Percentiles rank a stretch among this genome's conserved stretches.
Evolutionary conservation across 2,113 vertebrate genomes (phyloP).

Genomic region (Heteronetta atricapilla): DNA sequence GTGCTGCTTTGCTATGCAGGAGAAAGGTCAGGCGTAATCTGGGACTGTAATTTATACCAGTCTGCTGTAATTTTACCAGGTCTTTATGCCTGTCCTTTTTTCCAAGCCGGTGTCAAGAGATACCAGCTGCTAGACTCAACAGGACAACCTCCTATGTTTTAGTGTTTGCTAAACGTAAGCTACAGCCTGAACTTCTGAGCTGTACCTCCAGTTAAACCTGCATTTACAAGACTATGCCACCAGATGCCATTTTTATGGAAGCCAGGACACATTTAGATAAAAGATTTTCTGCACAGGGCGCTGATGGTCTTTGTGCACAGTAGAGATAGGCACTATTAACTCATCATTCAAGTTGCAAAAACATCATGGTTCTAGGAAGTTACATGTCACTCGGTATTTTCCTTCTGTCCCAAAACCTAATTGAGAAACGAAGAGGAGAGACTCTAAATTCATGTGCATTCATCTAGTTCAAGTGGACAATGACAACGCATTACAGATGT

Average conservation of each 20-base stretch:
- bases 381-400: not conserved
- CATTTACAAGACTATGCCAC: not conserved
- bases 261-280: not conserved
- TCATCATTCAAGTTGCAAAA: not conserved
- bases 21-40: not conserved
- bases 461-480: not conserved
- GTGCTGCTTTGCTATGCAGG: not conserved
- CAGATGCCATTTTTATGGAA: not conserved
- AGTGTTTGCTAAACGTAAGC: not conserved
- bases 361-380: not conserved
- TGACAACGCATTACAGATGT: not conserved
- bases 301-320: not conserved
- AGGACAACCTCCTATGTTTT: not conserved
- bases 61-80: not conserved
- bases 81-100: not conserved
- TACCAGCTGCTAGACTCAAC: not conserved
- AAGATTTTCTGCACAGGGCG: not conserved
- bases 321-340: not conserved
- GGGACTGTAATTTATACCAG: not conserved
- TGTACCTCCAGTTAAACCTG: not conserved
- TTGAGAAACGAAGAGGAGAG: not conserved
- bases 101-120: not conserved
- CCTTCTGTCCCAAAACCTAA: not conserved
- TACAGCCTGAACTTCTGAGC: not conserved
- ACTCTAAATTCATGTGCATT: not conserved